Percentiles rank a stretch among this genome's conserved stretches.
These are phyloP conservation scores for Brachycybe producta DNA, from an alignment of 2,888 invertebrate genomes.

Conservation along the genomic window DNA sequence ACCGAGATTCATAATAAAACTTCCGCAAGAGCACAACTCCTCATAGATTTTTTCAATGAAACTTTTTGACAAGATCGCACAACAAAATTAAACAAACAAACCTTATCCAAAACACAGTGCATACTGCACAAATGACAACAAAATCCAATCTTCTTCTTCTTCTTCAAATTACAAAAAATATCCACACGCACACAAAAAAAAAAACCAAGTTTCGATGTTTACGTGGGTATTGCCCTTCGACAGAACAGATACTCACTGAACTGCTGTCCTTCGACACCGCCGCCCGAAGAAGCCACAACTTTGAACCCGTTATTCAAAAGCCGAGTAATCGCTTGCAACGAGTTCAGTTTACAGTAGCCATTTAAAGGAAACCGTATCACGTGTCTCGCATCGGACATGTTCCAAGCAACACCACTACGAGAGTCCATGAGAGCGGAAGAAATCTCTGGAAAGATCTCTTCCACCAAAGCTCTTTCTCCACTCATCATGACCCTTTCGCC, in stretches of 20 bases:
- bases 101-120: no score
- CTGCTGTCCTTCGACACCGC: conserved; percentile 76
- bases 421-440: conserved; percentile 64
- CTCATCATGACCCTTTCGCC: conserved; percentile 70
- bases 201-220: no score
- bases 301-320: conserved; percentile 63
- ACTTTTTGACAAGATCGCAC: no score
- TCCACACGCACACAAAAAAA: no score
- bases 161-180: no score
- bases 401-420: conserved; percentile 65
- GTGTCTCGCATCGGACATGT: conserved; percentile 58
- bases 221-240: conserved; percentile 37
- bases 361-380: conserved; percentile 74
- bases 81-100: no score
- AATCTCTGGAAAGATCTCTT: conserved; percentile 48
- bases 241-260: conserved; percentile 78
- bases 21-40: no score
- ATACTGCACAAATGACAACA: no score
- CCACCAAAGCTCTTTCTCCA: conserved; percentile 59
- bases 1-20: no score
- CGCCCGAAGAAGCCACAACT: conserved; percentile 69
- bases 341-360: conserved; percentile 77
- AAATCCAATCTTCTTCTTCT: no score
- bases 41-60: no score
- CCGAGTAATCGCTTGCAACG: conserved; percentile 73